Evolutionary conservation across 2,797 vertebrate genomes (phyloP), one percentile per base, ranked within the genome.

Genomic region (Podargus strigoides): DNA sequence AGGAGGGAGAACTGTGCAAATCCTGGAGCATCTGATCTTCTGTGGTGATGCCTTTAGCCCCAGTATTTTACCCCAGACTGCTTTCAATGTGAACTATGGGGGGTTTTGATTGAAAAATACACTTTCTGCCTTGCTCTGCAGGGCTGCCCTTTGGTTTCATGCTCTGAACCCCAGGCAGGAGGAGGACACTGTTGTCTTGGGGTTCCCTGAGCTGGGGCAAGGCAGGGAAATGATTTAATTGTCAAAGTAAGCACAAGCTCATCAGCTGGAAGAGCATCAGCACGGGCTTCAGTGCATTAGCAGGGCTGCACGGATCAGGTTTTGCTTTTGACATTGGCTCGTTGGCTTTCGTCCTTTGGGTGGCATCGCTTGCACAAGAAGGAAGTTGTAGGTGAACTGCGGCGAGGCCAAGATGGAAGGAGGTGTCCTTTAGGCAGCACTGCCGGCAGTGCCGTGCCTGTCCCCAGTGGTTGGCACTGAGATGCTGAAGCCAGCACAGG

Each of bases 401-500:
- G 4, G 47, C 6, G 21, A 60, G 46, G 23, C 44, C 44, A 42
- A 46, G 66, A 37, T 36, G n/a, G 49, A 91, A 14, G 23, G 12
- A 80, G 30, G 36, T 27, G 36, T 37, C 8, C 32, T 77, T 58
- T 7, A 34, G 30, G 37, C 8, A 72, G 59, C 36, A 79, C 12
- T 17, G n/a, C 49, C 4, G 6, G 27, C 5, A 1, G 36, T 24
- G 52, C 53, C 0, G 2, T 36, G 79, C 30, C 0, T 16, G 23
- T 26, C 24, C 76, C 46, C 36, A 11, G n/a, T 0, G 2, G 30
- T 32, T 0, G 0, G 4, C 47, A n/a, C 64, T 3, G 52, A 74
- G 60, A 46, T 44, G 52, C 52, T 3, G 2, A 80, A 76, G 46
- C 2, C n/a, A n/a, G 14, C 0, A 0, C 0, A 1, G 52, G 66